Base-by-base conservation (phyloP, 2,888 invertebrate genomes). In the Oxytorus armatus region DNA sequence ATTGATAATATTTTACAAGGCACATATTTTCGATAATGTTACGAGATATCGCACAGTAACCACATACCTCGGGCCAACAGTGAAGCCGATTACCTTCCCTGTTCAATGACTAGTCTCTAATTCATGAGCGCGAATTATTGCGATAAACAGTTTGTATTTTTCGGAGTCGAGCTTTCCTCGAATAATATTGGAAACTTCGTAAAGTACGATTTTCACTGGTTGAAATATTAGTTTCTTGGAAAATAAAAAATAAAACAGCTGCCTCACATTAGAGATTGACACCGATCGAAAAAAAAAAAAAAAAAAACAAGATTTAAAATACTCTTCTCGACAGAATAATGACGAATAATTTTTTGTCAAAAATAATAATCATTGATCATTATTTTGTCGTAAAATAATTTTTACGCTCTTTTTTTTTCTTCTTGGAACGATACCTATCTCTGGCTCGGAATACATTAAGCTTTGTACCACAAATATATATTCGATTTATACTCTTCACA, bases 91-190 rank as follows among this genome's bases (percentile, higher is more conserved):
- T 10, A 44, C 55, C 33, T 29, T 36, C 76, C 36, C 76, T 76
- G 59, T 63, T 74, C 68, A 82, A 78, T 82, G 82, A 82, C 82
- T 82, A 82, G 82, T 81, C 61, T 79, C 82, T 73, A 73, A 80
- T 73, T 69, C 25, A 57, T 57, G 39, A 63, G 63, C 63, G 68
- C 33, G 23, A n/a, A 63, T 42, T 36, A 51, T 77, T 51, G 73
- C 42, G 49, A 68, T 14, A 74, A 55, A 42, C 42, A 63, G n/a
- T 69, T 69, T 36, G 4, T 23, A 47, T 49, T 18, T 55, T 68
- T 68, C 39, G 25, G 72, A 42, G 7, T 51, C 57, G 57, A 49
- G 36, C 49, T 77, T 55, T 25, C 25, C n/a, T n/a, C 11, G 10
- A 51, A 44, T 65, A 4, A 25, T 11, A 8, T 36, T 36, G 55